Evolutionary conservation across 1,140 invertebrate genomes (phyloP), one percentile per base, ranked within the genome.

Genomic region (Cotesia typhae): DNA sequence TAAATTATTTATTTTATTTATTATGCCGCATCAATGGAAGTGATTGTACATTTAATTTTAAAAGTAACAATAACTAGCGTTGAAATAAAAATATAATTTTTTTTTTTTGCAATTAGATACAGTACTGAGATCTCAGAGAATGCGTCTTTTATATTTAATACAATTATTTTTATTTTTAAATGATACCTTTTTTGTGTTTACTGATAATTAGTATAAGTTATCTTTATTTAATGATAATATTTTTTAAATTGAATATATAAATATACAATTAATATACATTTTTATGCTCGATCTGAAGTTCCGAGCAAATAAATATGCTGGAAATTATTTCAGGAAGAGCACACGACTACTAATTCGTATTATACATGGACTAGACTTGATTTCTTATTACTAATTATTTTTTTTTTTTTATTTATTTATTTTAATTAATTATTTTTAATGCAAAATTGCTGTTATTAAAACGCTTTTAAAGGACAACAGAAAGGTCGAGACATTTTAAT

Each of bases 321-420:
- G 82, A 85, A 81, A 78, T 83, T 79, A 79, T 86, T 81, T 84
- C 83, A 85, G 80, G 83, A 79, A 79, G 84, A 84, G 83, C 84
- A 85, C 78, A 79, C 75, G 65, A 80, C 77, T 80, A 79, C 77
- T 83, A 82, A 86, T 86, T 87, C 82, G 84, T 79, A 84, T 87
- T 81, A 84, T 84, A 83, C 83, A 80, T 85, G 85, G 86, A 87
- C 86, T 87, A 87, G 86, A 87, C 79, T 87, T 78, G 81, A 87
- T 85, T 87, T 84, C 83, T 87, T 87, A 87, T 83, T 85, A 84
- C 79, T 82, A 84, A 74, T 83, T 84, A 74, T 77, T 79, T 78
- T 76, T 78, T 47, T 66, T 17, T 57, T 53, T 68, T 36, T 10
- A 55, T 35, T 57, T 12, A 14, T 57, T 57, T 12, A 57, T 57